These are phyloP conservation scores for Caenorhabditis remanei DNA, from an alignment of 1,140 invertebrate species.

Conservation along the genomic window DNA sequence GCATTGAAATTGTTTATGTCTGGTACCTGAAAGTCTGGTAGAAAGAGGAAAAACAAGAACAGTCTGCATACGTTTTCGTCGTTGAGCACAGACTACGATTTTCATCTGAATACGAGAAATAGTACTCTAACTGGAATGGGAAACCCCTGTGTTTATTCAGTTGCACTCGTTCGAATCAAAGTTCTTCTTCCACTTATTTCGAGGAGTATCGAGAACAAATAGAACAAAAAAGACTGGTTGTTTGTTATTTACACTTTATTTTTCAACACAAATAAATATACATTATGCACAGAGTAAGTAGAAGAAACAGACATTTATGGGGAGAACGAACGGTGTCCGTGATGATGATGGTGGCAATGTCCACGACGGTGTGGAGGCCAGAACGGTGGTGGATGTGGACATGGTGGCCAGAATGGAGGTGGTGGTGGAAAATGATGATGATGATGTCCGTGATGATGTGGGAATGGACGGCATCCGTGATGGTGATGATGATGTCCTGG, in stretches of 20 bases:
- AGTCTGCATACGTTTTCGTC: not conserved
- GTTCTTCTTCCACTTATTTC: not conserved
- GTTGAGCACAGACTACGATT: not conserved
- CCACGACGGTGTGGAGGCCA: slow-evolving; percentile 46
- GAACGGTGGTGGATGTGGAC: slow-evolving; percentile 32
- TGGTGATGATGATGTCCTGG: not conserved
- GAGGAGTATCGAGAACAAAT: too few species aligned
- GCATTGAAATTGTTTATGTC: not conserved
- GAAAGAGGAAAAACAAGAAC: not conserved
- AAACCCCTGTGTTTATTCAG: not conserved
- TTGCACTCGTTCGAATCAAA: not conserved
- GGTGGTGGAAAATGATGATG: slow-evolving; percentile 5
- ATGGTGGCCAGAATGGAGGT: slow-evolving; percentile 47
- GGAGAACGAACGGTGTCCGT: slow-evolving; percentile 39
- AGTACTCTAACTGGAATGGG: not conserved
- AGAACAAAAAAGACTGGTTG: not conserved
- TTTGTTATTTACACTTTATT: slow-evolving; percentile 17
- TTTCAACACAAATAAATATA: slow-evolving; percentile 28
- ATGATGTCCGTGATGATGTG: slow-evolving; percentile 28
- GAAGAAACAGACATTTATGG: slow-evolving; percentile 7
- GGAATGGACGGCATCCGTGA: slow-evolving; percentile 14
- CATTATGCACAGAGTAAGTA: slow-evolving; percentile 17
- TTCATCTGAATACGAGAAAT: not conserved
- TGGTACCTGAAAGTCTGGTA: not conserved
- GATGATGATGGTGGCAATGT: slow-evolving; percentile 30